Percentiles rank a stretch among this genome's conserved stretches.
Conservation (phyloP, 64 coral and sea anemone genomes). For the Astreopora myriophthalma region DNA sequence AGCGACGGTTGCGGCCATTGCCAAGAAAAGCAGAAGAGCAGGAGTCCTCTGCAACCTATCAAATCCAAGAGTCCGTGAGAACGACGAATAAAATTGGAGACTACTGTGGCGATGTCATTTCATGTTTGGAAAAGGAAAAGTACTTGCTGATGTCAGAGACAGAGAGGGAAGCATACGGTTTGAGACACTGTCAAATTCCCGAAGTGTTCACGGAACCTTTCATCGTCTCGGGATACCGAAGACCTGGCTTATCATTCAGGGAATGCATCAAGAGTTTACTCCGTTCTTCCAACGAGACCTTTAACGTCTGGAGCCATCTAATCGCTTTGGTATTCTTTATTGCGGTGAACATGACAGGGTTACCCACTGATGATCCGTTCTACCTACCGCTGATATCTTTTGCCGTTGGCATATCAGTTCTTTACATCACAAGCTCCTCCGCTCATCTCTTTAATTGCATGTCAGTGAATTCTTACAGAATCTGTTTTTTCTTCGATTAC, state of each 20-base stretch:
- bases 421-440: constrained; percentile 71
- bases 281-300: constrained; percentile 73
- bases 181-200: constrained; percentile 42
- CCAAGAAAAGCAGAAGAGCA: background rate
- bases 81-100: background rate
- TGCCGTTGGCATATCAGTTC: constrained; percentile 71
- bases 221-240: constrained; percentile 89
- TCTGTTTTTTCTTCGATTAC: constrained; percentile 89
- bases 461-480: constrained; percentile 71
- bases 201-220: constrained; percentile 74
- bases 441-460: constrained; percentile 88
- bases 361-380: constrained; percentile 60
- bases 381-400: constrained; percentile 77
- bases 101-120: background rate
- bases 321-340: constrained; percentile 78
- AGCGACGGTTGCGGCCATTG: background rate
- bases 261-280: constrained; percentile 83
- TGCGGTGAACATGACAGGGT: constrained; percentile 37
- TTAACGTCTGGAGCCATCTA: constrained; percentile 97
- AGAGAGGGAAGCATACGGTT: background rate
- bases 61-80: background rate
- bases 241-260: constrained; percentile 73
- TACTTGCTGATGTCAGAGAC: background rate
- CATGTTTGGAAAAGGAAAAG: background rate
- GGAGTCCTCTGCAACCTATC: background rate